Conservation (phyloP, 2,888 invertebrate species). For the Hedya salicella region DNA sequence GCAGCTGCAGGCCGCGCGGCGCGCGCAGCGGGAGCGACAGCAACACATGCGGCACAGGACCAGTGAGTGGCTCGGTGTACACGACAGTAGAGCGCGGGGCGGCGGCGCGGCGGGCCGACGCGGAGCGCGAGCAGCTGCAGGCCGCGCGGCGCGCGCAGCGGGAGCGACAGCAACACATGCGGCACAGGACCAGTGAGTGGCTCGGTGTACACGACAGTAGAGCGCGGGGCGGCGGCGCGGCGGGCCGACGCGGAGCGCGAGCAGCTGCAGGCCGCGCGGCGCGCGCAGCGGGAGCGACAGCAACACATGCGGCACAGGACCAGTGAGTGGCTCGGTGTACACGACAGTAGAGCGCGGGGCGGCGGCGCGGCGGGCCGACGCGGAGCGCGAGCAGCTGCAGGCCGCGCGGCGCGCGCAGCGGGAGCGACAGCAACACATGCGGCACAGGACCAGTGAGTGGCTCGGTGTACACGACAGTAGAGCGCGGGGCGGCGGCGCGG, state of each 20-base stretch:
- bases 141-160: slow-evolving; percentile 79
- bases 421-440: slow-evolving; percentile 62
- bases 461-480: slow-evolving; percentile 50
- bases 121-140: slow-evolving; percentile 52
- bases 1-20: slow-evolving; percentile 67
- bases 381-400: slow-evolving; percentile 52
- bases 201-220: slow-evolving; percentile 83
- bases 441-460: slow-evolving; percentile 48
- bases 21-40: slow-evolving; percentile 75
- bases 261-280: slow-evolving; percentile 67
- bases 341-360: slow-evolving; percentile 56
- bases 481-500: slow-evolving; percentile 58
- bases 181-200: slow-evolving; percentile 48
- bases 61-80: slow-evolving; percentile 82
- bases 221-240: slow-evolving; percentile 58
- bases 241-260: slow-evolving; percentile 50
- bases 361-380: slow-evolving; percentile 52
- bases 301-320: slow-evolving; percentile 50
- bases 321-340: background rate
- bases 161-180: slow-evolving; percentile 62
- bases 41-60: slow-evolving; percentile 49
- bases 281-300: slow-evolving; percentile 74
- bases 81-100: slow-evolving; percentile 56
- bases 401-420: slow-evolving; percentile 79
- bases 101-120: slow-evolving; percentile 52